Base-by-base conservation (phyloP, 2,888 invertebrate genomes). In the Hirtodrosophila duncani region DNA sequence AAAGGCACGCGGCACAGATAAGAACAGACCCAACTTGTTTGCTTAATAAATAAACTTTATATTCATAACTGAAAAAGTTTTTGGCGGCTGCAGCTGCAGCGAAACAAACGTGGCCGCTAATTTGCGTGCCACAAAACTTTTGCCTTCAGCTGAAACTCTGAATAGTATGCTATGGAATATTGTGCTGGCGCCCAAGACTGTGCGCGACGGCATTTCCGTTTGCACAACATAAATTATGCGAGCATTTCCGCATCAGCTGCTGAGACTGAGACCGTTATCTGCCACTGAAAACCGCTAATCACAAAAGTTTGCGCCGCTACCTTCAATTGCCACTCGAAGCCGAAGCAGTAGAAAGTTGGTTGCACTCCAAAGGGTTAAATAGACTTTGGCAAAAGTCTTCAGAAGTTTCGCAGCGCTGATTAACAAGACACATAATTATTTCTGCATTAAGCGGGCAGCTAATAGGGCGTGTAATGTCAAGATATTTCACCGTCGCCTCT, bases 1-100 rank as follows among this genome's bases (percentile, higher is more conserved):
- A 33, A 43, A 44, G 8, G 29, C 11, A 67, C 70, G 63, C 57
- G 62, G 50, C 58, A 42, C 36, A 80, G 72, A 74, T 74, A 74
- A 74, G 81, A 60, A 39, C 52, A n/a, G n/a, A n/a, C 57, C 68
- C 68, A 71, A 80, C 72, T 72, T 72, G 80, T 72, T 80, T 71
- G 72, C 80, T 80, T 80, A 80, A 80, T 74, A 74, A 74, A 74
- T 74, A 74, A 74, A 74, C 72, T 74, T 74, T 80, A 74, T 74
- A 74, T 80, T 74, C 72, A 74, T 74, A 74, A 80, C 81, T 80
- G 78, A 66, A 74, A 80, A 74, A 80, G 49, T 74, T 74, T 77
- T 63, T 17, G 49, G 23, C 27, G 26, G 27, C 0, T 4, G 26
- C 6, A 44, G 38, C 38, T 50, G 38, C 24, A 34, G 68, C 77